Conservation (phyloP, 2,113 vertebrate genomes). For the Amphiprion percula region DNA sequence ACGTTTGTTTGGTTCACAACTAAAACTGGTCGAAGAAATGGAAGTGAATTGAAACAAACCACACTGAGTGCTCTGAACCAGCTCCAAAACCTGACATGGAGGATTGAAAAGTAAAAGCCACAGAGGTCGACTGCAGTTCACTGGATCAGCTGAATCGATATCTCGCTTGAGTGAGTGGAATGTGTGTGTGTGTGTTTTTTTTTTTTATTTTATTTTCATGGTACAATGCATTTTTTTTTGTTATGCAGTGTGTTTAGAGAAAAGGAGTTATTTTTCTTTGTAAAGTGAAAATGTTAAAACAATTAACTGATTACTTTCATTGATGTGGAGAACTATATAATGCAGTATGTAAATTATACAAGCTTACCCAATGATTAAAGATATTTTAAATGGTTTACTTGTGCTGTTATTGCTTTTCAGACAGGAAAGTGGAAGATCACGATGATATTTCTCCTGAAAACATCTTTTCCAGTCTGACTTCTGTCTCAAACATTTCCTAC, state of each 20-base stretch:
- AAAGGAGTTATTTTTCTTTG: constrained; percentile 37
- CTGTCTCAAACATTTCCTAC: constrained; percentile 27
- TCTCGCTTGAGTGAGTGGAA: constrained; percentile 45
- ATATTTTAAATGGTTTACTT: constrained; percentile 71
- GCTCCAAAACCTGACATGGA: constrained; percentile 36
- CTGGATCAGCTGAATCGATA: constrained; percentile 37
- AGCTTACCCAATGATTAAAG: constrained; percentile 74
- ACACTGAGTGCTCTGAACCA: constrained; percentile 30
- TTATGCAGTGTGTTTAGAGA: constrained; percentile 52
- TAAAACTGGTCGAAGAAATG: constrained; percentile 37
- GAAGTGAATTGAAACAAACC: constrained; percentile 38
- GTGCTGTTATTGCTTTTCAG: constrained; percentile 17
- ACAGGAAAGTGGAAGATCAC: background rate
- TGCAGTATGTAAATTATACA: constrained; percentile 62
- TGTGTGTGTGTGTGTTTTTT: constrained; percentile 8
- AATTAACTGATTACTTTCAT: constrained; percentile 48
- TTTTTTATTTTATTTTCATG: constrained; percentile 17
- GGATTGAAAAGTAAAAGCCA: constrained; percentile 44
- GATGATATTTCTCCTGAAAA: background rate
- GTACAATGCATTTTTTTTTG: constrained; percentile 42
- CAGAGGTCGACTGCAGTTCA: constrained; percentile 51
- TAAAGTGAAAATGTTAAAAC: constrained; percentile 49
- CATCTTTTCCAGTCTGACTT: background rate
- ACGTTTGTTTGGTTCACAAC: constrained; percentile 32
- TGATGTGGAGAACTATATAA: constrained; percentile 64